These are phyloP conservation scores for Cotesia vestalis DNA, from an alignment of 1,140 invertebrate genomes.

Conservation along the genomic window DNA sequence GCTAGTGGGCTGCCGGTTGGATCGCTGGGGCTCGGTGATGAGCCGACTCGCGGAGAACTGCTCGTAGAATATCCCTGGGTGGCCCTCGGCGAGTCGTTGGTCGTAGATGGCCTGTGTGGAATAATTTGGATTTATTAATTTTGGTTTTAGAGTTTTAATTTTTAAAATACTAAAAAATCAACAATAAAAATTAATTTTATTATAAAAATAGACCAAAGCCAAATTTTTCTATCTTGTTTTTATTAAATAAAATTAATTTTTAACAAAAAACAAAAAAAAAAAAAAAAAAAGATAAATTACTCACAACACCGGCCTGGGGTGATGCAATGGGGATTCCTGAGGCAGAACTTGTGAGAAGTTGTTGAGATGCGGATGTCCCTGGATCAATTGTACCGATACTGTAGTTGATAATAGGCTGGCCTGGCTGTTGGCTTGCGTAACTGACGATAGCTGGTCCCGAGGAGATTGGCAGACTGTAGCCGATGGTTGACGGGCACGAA, in stretches of 20 bases:
- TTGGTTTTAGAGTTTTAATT: too few relatives aligned
- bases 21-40: conserved; percentile 23
- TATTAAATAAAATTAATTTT: too few relatives aligned
- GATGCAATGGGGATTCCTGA: conserved; percentile 35
- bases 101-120: conserved; percentile 27
- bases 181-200: too few relatives aligned
- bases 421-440: conserved; percentile 32
- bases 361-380: background rate
- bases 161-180: too few relatives aligned
- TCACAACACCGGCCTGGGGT: background rate
- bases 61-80: conserved; percentile 37
- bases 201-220: too few relatives aligned
- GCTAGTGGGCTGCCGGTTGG: conserved; percentile 43
- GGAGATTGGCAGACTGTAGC: conserved; percentile 5
- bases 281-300: too few relatives aligned
- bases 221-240: too few relatives aligned
- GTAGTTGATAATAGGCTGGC: conserved; percentile 24
- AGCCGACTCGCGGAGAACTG: conserved; percentile 36
- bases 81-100: conserved; percentile 39
- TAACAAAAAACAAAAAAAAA: too few relatives aligned
- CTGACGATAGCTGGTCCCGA: conserved; percentile 1
- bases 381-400: conserved; percentile 34
- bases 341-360: conserved; percentile 37
- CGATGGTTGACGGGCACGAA: background rate
- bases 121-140: too few relatives aligned